Percentiles rank a stretch among this genome's conserved stretches.
Evolutionary conservation across 1,140 invertebrate species (phyloP).

Genomic region (Drosophila micromelanica): DNA sequence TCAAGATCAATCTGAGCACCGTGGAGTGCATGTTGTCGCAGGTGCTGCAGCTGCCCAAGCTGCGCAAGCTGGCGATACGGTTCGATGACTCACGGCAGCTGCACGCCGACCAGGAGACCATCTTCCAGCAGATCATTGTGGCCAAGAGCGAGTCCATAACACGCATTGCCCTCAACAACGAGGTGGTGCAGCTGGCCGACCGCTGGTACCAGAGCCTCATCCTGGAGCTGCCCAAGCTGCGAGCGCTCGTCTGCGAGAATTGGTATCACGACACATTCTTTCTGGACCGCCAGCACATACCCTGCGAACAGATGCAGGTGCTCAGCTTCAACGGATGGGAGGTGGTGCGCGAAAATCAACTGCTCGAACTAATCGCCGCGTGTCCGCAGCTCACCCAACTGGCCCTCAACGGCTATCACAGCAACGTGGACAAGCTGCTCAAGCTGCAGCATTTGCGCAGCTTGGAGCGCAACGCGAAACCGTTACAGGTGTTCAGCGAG

Average conservation of each 20-base stretch:
- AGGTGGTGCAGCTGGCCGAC: constrained; percentile 60
- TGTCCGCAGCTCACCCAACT: constrained; percentile 54
- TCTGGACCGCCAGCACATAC: constrained; percentile 59
- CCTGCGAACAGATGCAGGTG: constrained; percentile 65
- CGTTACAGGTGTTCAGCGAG: constrained; percentile 61
- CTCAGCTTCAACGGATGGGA: constrained; percentile 73
- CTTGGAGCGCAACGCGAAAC: constrained; percentile 40
- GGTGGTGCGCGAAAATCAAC: constrained; percentile 47
- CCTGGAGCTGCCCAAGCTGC: constrained; percentile 63
- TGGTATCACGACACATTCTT: constrained; percentile 71
- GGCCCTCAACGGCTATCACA: constrained; percentile 61
- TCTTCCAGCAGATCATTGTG: constrained; percentile 69
- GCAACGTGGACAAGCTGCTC: constrained; percentile 49
- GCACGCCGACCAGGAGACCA: constrained; percentile 65
- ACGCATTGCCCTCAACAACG: constrained; percentile 66
- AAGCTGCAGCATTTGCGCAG: constrained; percentile 55
- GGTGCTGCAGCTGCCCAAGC: constrained; percentile 61
- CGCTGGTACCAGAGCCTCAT: constrained; percentile 65
- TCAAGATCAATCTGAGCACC: constrained; percentile 67
- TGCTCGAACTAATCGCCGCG: constrained; percentile 57
- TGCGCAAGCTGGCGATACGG: constrained; percentile 56
- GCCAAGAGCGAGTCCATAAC: constrained; percentile 67
- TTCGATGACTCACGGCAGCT: constrained; percentile 67
- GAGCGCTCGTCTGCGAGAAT: constrained; percentile 59
- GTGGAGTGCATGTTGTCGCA: constrained; percentile 56